Evolutionary conservation across 2,797 vertebrate species (phyloP).

Genomic region (Alca torda): DNA sequence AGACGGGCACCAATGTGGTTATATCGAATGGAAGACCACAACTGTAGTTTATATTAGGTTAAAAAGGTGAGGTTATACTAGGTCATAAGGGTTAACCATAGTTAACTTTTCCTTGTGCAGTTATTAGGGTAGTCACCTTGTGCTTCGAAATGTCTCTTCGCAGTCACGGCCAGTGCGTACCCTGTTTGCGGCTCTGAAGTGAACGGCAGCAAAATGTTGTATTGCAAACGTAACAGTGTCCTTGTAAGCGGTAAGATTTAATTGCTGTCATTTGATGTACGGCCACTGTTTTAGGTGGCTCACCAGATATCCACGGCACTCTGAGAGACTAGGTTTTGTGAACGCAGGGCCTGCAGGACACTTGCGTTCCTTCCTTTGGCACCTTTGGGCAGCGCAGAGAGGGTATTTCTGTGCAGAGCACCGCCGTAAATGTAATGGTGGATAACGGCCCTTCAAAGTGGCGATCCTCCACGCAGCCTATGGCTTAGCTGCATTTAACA

Average conservation of each 20-base stretch:
- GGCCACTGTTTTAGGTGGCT: not conserved
- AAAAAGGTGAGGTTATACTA: not conserved
- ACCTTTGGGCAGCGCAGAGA: not conserved
- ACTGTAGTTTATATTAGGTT: not conserved
- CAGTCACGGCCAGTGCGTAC: rapidly evolving
- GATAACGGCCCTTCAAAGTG: rapidly evolving
- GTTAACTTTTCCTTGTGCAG: not conserved
- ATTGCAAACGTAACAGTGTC: not conserved
- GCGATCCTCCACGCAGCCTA: not conserved
- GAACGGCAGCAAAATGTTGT: not conserved
- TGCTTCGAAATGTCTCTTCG: not conserved
- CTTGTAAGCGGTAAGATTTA: not conserved
- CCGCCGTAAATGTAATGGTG: not conserved
- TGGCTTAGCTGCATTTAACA: not conserved
- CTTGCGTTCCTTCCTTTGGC: not conserved
- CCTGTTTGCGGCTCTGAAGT: not conserved
- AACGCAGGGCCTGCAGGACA: rapidly evolving
- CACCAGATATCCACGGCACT: not conserved
- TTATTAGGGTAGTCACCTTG: not conserved
- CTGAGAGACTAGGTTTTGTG: not conserved
- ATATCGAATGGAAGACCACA: not conserved
- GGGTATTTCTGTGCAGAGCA: not conserved
- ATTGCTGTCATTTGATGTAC: not conserved
- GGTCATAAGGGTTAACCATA: not conserved
- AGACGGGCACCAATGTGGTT: not conserved